Base-by-base conservation (phyloP, 2,888 invertebrate species). In the Phalangium opilio region DNA sequence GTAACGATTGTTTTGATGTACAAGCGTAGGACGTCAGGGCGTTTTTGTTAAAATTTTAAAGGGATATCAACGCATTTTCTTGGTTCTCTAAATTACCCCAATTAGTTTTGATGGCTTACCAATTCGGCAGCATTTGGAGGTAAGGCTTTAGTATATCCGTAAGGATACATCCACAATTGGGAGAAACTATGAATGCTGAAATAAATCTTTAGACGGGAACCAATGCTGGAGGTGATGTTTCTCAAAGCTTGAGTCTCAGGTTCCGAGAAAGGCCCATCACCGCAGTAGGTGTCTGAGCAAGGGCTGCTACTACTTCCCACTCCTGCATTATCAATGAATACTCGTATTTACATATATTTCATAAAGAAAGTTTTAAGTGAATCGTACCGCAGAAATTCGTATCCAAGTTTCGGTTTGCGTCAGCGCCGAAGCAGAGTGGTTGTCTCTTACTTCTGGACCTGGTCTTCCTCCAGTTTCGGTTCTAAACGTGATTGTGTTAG, bases 391-490 rank as follows among this genome's bases (percentile, higher is more conserved):
- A 60, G 15, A 50, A 51, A 40, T 57, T 54, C 1, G 56, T 49
- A 20, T 60, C 60, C 36, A 58, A 61, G 48, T 61, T 61, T 34
- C 61, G 51, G 54, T 61, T 61, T 11, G 58, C 52, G 48, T 61
- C 61, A 4, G 54, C 57, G 15, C 61, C 61, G 45, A 61, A 61
- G 11, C 43, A 38, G 20, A 45, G 18, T 42, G 44, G 45, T 40
- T 45, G 47, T 3, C 43, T 39, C 4, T 5, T 43, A 35, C 52
- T 50, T 7, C 33, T 32, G 11, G 51, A 48, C 36, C 62, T 54
- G 42, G 61, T 62, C 43, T 62, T 62, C 14, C 62, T 51, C 62
- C 62, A 62, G 46, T 61, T 34, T 20, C 62, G 52, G 47, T 60
- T 57, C 58, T 59, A 36, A 3, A 33, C n/a, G 3, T 17, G 10